Evolutionary conservation across 1,140 invertebrate species (phyloP), one percentile per base, ranked within the genome.

Genomic region (Neocloeon triangulifer): DNA sequence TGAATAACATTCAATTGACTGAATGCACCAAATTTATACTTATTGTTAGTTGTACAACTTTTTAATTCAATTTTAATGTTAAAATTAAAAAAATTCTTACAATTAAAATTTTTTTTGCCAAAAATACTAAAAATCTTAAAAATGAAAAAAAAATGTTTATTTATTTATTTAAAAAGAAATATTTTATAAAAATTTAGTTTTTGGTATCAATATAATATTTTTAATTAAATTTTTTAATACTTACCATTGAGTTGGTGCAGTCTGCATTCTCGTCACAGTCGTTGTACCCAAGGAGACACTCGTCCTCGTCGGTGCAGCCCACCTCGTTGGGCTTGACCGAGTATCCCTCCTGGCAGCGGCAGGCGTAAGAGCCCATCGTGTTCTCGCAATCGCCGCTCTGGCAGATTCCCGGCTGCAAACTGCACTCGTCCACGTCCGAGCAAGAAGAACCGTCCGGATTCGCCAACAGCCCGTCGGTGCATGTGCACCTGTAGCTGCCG

Each of bases 321-420:
- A 69, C 71, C 12, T 60, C 57, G 30, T 73, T 69, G 1, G 67
- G 68, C 51, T 79, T 77, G 8, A 77, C 73, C n/a, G 74, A 79
- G 50, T 78, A 84, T 5, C 80, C 79, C 40, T 74, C 68, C 37
- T 80, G 58, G 56, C 66, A 66, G 6, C 68, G 63, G 41, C 82
- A 88, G 19, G 65, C 58, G 52, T 74, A 86, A 1, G 80, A 80
- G 2, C 81, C 82, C n/a, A 80, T 62, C 1, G 71, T 78, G 43
- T 89, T 88, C 25, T 74, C 60, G 45, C 81, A 86, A 32, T 66
- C 53, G 0, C 68, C 69, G 30, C 69, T 73, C 8, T 64, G 61
- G 44, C 78, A 85, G 13, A 78, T 63, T 39, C 65, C 60, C 2
- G 66, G 67, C 25, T 53, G 66, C 26, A 67, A 62, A 16, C 58